phyloP scores from a whole-genome alignment of 2,797 vertebrate species.

The Smutsia gigantea region DNA sequence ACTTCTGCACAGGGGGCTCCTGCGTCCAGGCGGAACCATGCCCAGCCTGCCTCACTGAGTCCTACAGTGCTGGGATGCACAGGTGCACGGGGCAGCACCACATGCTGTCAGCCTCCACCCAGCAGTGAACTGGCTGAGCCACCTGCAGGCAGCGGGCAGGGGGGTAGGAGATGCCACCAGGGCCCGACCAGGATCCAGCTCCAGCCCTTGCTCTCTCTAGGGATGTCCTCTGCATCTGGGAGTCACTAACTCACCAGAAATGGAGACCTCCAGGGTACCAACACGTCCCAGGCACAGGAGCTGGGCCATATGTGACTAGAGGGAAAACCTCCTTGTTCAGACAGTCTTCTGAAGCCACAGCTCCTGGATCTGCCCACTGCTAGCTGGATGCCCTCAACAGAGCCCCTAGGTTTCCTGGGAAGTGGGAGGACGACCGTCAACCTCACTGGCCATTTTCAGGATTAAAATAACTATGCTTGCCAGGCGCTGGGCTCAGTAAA shows the following conservation, averaged over 20 bases:
- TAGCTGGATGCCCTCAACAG: rapidly evolving
- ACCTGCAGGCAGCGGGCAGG: rapidly evolving
- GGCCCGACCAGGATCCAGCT: neutral
- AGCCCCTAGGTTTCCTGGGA: too few relatives aligned
- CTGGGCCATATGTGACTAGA: rapidly evolving
- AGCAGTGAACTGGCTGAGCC: rapidly evolving
- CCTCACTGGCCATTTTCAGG: rapidly evolving
- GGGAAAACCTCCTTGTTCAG: neutral
- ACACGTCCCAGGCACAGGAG: neutral
- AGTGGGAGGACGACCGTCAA: rapidly evolving
- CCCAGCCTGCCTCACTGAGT: neutral
- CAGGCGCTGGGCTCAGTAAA: rapidly evolving
- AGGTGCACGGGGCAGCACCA: rapidly evolving
- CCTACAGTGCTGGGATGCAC: rapidly evolving
- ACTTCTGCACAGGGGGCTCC: neutral
- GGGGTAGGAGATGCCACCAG: rapidly evolving
- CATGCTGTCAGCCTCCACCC: too few relatives aligned
- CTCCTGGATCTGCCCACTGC: neutral
- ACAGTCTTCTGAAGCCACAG: neutral
- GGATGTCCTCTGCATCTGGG: rapidly evolving
- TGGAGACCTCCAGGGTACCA: rapidly evolving
- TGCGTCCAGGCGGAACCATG: rapidly evolving
- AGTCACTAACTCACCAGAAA: rapidly evolving
- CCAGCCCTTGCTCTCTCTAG: rapidly evolving
- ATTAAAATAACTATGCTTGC: rapidly evolving